A percentile compares a stretch with the other conserved stretches of the same genome.
phyloP scores from a whole-genome alignment of 2,797 vertebrate species.

The Mormyrus hasselquistii region DNA sequence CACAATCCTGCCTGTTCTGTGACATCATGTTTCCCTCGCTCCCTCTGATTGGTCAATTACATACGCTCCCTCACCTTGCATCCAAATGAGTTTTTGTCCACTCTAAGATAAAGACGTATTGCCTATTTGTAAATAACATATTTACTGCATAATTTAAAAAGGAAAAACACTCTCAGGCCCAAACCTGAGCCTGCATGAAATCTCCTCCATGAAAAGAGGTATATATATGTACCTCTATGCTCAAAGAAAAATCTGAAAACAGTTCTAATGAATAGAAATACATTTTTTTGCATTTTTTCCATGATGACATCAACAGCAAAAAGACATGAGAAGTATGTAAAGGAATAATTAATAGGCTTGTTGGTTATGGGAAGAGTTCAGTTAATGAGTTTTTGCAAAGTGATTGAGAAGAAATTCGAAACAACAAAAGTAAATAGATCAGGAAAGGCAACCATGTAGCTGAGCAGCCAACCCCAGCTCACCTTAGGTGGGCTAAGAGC shows the following conservation, averaged over 20 bases:
- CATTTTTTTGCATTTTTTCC: neutral
- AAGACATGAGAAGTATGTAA: neutral
- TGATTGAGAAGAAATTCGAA: neutral
- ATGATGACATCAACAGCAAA: neutral
- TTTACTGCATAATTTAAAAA: neutral
- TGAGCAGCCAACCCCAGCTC: neutral
- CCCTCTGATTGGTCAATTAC: neutral
- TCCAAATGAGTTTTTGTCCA: neutral
- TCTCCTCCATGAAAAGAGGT: neutral
- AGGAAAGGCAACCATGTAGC: neutral
- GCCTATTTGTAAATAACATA: neutral
- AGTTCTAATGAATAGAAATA: neutral
- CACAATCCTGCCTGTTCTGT: neutral
- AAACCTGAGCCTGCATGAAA: neutral
- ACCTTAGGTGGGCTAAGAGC: neutral
- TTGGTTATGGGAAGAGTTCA: neutral
- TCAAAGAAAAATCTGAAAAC: neutral
- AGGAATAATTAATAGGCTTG: neutral
- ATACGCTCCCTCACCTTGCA: neutral
- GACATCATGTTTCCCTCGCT: neutral
- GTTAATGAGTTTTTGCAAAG: neutral
- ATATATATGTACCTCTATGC: neutral
- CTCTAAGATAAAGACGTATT: neutral
- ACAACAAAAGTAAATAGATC: neutral
- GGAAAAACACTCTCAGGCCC: neutral